Conservation (phyloP, 2,888 invertebrate species). For the Dolomedes plantarius region DNA sequence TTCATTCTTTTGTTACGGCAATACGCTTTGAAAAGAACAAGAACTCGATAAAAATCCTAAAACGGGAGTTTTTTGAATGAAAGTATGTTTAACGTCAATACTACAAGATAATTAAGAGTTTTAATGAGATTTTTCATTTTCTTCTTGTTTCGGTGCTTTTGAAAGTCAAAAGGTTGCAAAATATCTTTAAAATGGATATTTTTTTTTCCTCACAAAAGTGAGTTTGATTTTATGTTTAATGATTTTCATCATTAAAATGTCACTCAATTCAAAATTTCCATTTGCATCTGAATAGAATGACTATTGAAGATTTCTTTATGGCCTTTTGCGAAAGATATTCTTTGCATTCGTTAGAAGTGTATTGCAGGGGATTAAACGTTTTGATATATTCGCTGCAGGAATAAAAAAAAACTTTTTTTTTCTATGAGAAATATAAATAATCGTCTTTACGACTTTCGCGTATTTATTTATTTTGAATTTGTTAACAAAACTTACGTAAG, state of each 20-base stretch:
- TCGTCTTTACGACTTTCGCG: too few relatives aligned
- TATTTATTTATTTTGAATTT: too few relatives aligned
- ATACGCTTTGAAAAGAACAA: not conserved
- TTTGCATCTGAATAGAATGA: not conserved
- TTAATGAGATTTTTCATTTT: conserved; percentile 8
- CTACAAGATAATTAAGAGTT: not conserved
- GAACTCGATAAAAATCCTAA: not conserved
- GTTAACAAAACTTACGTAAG: too few relatives aligned
- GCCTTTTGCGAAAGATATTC: too few relatives aligned
- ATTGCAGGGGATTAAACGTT: too few relatives aligned
- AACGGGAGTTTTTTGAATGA: not conserved
- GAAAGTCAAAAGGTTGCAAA: not conserved
- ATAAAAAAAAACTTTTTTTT: too few relatives aligned
- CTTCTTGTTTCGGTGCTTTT: not conserved
- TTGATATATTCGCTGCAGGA: too few relatives aligned
- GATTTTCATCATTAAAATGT: conserved; percentile 2
- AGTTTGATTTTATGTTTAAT: not conserved
- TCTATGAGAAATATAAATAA: too few relatives aligned
- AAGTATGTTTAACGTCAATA: not conserved
- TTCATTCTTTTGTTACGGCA: not conserved
- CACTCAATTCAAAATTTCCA: not conserved
- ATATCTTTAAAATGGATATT: not conserved
- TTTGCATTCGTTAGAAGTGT: too few relatives aligned
- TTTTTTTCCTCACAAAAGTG: not conserved
- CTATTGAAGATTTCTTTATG: too few relatives aligned